Evolutionary conservation across 2,797 vertebrate species (phyloP).

Genomic region (Silurus aristotelis): DNA sequence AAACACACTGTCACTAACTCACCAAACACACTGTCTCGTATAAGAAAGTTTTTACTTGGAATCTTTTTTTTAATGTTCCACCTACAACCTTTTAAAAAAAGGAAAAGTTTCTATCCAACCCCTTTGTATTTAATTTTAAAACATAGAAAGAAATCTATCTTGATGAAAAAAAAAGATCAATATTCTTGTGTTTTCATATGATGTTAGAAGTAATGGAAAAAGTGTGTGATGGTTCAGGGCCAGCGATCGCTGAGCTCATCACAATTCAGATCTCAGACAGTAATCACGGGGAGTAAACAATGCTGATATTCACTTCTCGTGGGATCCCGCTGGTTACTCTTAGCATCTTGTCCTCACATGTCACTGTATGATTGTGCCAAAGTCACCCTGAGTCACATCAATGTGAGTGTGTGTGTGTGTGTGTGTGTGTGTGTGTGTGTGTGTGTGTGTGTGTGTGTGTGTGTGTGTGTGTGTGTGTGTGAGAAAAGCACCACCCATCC

Average conservation of each 20-base stretch:
- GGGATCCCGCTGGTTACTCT: conserved; percentile 49
- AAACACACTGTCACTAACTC: not conserved
- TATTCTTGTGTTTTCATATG: not conserved
- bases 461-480: conserved; percentile 60
- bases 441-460: too few species aligned
- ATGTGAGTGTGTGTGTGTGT: not conserved
- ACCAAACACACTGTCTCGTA: not conserved
- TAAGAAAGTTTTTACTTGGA: not conserved
- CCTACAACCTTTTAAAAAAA: not conserved
- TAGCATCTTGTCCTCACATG: conserved; percentile 65
- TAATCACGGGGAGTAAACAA: conserved; percentile 32
- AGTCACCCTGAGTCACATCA: conserved; percentile 65
- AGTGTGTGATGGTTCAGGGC: not conserved
- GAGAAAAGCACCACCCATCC: conserved; percentile 75
- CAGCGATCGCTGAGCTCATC: not conserved
- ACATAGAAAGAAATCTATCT: not conserved
- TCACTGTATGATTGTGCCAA: conserved; percentile 55
- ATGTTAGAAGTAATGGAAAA: not conserved
- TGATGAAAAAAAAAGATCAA: not conserved
- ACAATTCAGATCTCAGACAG: not conserved
- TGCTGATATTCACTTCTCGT: conserved; percentile 19
- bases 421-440: too few species aligned
- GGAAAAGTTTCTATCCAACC: too few species aligned
- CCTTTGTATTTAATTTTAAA: not conserved
- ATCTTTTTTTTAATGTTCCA: not conserved